A percentile compares a stretch with the other conserved stretches of the same genome.
Conservation (phyloP, 2,797 vertebrate species). For the Dendrocincla tyrannina region DNA sequence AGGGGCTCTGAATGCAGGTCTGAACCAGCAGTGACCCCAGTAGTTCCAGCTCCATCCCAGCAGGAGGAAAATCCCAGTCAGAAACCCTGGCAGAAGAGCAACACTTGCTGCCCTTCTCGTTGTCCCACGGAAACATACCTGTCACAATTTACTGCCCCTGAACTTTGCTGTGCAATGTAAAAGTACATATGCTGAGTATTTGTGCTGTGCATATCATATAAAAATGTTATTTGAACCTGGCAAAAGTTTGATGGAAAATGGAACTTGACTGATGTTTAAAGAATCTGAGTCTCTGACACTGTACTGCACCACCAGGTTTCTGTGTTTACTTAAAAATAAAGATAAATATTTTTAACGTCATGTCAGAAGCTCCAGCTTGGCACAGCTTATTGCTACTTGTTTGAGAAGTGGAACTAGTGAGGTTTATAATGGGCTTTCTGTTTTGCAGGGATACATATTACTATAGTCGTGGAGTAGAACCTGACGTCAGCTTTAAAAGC, state of each 20-base stretch:
- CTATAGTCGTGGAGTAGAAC: conserved; percentile 38
- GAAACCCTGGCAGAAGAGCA: neutral
- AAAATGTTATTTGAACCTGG: neutral
- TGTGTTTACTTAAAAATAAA: neutral
- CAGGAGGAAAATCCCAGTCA: neutral
- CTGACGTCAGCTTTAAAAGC: conserved; percentile 22
- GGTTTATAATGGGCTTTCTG: neutral
- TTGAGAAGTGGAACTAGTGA: neutral
- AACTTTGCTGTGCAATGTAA: neutral
- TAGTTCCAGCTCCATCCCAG: neutral
- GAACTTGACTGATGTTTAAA: neutral
- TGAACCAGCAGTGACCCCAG: neutral
- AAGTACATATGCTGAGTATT: neutral
- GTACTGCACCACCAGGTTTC: neutral
- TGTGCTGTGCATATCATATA: neutral
- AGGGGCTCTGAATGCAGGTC: neutral
- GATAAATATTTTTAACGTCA: neutral
- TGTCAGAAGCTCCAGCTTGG: neutral
- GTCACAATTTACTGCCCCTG: neutral
- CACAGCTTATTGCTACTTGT: neutral
- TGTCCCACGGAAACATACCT: neutral
- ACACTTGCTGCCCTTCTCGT: neutral
- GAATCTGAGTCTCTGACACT: neutral
- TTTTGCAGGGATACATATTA: conserved; percentile 77
- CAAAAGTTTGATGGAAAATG: neutral